Conservation (phyloP, 1,140 invertebrate genomes). For the Zaprionus kolodkinae region DNA sequence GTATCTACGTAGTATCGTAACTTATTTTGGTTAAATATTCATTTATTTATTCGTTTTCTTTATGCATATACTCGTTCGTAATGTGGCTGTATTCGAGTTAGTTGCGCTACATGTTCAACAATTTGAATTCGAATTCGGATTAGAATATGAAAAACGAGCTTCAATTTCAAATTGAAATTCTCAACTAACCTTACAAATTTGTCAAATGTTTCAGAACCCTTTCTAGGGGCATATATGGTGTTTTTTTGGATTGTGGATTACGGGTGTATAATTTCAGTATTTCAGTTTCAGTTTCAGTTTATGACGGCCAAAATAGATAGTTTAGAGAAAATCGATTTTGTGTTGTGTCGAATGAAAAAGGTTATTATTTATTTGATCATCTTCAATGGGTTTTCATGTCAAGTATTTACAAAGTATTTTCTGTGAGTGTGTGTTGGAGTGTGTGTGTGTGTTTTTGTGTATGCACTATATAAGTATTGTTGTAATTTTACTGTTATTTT, state of each 20-base stretch:
- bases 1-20: slow-evolving; percentile 55
- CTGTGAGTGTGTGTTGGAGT: slow-evolving; percentile 31
- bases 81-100: slow-evolving; percentile 26
- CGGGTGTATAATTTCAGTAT: slow-evolving; percentile 12
- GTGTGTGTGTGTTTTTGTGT: slow-evolving; percentile 27
- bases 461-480: slow-evolving; percentile 7
- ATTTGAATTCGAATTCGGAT: slow-evolving; percentile 71
- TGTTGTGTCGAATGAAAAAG: slow-evolving; percentile 70
- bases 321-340: slow-evolving; percentile 53
- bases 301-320: slow-evolving; percentile 45
- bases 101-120: slow-evolving; percentile 74
- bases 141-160: slow-evolving; percentile 6
- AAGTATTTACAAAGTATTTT: slow-evolving; percentile 71
- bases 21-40: slow-evolving; percentile 71
- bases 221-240: not conserved
- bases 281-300: slow-evolving; percentile 24
- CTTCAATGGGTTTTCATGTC: slow-evolving; percentile 52
- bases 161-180: slow-evolving; percentile 33
- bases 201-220: not conserved
- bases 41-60: slow-evolving; percentile 22
- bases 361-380: slow-evolving; percentile 73
- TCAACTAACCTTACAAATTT: not conserved
- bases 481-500: slow-evolving; percentile 25
- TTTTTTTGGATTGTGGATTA: not conserved
- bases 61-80: slow-evolving; percentile 32